Evolutionary conservation across 2,797 vertebrate species (phyloP).

Genomic region (Melanogrammus aeglefinus): DNA sequence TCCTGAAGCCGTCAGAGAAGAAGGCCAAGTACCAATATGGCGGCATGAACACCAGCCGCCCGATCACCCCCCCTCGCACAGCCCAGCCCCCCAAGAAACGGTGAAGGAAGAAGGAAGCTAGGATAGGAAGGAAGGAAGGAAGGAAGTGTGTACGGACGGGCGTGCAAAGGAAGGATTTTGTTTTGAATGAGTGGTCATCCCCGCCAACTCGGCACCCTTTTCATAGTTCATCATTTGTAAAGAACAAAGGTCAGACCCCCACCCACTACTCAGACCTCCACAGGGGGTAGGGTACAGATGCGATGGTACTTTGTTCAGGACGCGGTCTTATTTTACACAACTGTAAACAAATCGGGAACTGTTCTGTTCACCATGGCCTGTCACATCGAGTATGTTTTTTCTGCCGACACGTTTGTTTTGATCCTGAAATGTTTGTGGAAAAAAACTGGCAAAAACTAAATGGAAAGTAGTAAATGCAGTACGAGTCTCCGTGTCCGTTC

Average conservation of each 20-base stretch:
- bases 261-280: not conserved
- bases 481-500: not conserved
- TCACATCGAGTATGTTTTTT: not conserved
- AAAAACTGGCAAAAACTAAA: not conserved
- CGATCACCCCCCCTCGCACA: constrained; percentile 79
- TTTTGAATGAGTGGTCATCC: constrained; percentile 19
- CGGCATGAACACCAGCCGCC: constrained; percentile 78
- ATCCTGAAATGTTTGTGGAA: not conserved
- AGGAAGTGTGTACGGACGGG: constrained; percentile 12
- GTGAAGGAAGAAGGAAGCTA: constrained; percentile 57
- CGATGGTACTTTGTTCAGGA: not conserved
- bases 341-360: not conserved
- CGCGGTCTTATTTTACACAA: not conserved
- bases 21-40: constrained; percentile 84
- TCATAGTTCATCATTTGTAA: constrained; percentile 13
- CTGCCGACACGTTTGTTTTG: no score
- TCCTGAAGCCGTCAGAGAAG: constrained; percentile 84
- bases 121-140: constrained; percentile 32
- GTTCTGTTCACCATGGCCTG: not conserved
- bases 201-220: not conserved
- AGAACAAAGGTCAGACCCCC: constrained; percentile 29
- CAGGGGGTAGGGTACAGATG: no score
- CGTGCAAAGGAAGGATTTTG: constrained; percentile 9
- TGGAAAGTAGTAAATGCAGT: not conserved
- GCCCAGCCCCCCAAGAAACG: constrained; percentile 79